Conservation (phyloP, 1,140 invertebrate genomes). For the Aphis craccivora region DNA sequence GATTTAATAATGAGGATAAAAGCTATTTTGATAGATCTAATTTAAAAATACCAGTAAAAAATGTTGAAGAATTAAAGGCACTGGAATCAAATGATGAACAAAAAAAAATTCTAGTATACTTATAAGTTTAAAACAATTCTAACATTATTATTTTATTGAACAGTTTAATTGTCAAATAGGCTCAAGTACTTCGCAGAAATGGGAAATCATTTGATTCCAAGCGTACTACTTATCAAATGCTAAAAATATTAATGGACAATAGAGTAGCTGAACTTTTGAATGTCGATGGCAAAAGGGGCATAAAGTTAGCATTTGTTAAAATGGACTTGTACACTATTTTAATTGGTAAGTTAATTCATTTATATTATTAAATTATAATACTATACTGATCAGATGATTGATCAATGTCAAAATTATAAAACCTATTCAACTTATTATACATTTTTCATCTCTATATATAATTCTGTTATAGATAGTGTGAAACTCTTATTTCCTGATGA, state of each 20-base stretch:
- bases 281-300: background rate
- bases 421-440: too few relatives aligned
- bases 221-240: background rate
- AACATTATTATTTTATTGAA: background rate
- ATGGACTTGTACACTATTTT: background rate
- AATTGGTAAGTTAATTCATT: background rate
- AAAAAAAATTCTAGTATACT: background rate
- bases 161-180: background rate
- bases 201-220: background rate
- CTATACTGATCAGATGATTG: too few relatives aligned
- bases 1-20: background rate
- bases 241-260: background rate
- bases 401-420: too few relatives aligned
- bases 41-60: background rate
- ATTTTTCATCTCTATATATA: too few relatives aligned
- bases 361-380: too few relatives aligned
- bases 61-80: background rate
- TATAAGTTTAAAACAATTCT: background rate
- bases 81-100: constrained; percentile 4
- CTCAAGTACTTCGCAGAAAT: background rate
- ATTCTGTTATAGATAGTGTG: too few relatives aligned
- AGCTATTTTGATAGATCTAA: background rate
- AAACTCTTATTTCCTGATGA: too few relatives aligned
- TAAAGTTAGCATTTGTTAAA: background rate
- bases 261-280: background rate